Base-by-base conservation (phyloP, 2,888 invertebrate species). In the Tachystola acroxantha region DNA sequence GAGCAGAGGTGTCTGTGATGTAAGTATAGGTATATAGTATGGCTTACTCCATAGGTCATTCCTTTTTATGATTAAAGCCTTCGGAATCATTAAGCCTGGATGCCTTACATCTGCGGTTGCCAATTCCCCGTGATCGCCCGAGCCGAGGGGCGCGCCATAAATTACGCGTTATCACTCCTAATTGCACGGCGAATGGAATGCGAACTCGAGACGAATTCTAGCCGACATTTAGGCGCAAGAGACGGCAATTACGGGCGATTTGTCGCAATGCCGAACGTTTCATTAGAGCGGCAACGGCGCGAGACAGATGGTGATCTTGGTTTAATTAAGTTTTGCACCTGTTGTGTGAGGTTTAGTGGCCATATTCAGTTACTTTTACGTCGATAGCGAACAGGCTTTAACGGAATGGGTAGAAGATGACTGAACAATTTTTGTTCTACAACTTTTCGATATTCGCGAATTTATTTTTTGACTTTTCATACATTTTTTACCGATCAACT, bases 91-190 rank as follows among this genome's bases (percentile, higher is more conserved):
- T 36, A 29, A 25, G 31, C n/a, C 16, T 4, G 3, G 16, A 6
- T 16, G 31, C 25, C 27, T 27, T 11, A 7, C 27, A 9, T 19
- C 24, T 19, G 30, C 30, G 16, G 16, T 30, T 10, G 7, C 20
- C 32, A 12, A 19, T 28, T 32, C 14, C 10, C 25, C 31, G n/a
- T n/a, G n/a, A 26, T 32, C 16, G 10, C n/a, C 29, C 7, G 11
- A 3, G 7, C 14, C n/a, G 34, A 48, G 51, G 49, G 50, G 48
- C 48, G 51, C 46, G 62, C 61, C 50, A 72, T 80, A 75, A 76
- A 78, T 79, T 73, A 59, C 60, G 50, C 68, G 69, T 75, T 79
- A 76, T 76, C 75, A 64, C 57, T 46, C 59, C 55, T 76, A 74
- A 80, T 76, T 71, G 67, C 64, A 57, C 50, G 57, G 54, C 62